Evolutionary conservation across 1,140 invertebrate species (phyloP).

Genomic region (Leptinotarsa texana): DNA sequence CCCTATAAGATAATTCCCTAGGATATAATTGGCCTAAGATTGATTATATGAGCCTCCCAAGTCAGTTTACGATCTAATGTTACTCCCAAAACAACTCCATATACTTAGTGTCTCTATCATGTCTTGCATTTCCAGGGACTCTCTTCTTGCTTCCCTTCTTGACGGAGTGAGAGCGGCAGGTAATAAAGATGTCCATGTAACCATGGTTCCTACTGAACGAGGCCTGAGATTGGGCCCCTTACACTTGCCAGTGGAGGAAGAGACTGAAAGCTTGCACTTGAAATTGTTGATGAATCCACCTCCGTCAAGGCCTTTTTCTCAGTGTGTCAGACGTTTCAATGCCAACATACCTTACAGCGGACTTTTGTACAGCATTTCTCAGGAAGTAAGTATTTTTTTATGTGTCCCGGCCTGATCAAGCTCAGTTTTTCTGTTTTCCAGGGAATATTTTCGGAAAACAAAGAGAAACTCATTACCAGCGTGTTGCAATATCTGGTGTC

Average conservation of each 20-base stretch:
- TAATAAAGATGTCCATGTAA: conserved; percentile 96
- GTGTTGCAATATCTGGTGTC: conserved; percentile 78
- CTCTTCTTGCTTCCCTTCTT: conserved; percentile 89
- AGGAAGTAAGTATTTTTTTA: conserved; percentile 79
- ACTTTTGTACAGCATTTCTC: conserved; percentile 91
- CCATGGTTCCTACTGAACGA: conserved; percentile 79
- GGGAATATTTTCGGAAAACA: conserved; percentile 97
- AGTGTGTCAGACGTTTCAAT: conserved; percentile 92
- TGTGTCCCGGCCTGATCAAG: not conserved
- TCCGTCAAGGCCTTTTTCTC: conserved; percentile 58
- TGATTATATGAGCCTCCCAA: no score
- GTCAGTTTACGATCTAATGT: no score
- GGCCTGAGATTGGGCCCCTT: conserved; percentile 89
- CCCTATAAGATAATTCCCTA: no score
- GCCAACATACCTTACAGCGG: conserved; percentile 98
- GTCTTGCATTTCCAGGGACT: conserved; percentile 71
- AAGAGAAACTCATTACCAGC: conserved; percentile 91
- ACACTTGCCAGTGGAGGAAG: conserved; percentile 87
- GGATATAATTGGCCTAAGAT: no score
- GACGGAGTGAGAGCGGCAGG: conserved; percentile 96
- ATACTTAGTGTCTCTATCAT: not conserved
- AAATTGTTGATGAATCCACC: conserved; percentile 78
- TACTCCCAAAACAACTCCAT: no score
- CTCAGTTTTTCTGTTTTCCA: conserved; percentile 52
- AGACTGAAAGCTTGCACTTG: conserved; percentile 87